Evolutionary conservation across 2,888 invertebrate species (phyloP).

Genomic region (Bembecia ichneumoniformis): DNA sequence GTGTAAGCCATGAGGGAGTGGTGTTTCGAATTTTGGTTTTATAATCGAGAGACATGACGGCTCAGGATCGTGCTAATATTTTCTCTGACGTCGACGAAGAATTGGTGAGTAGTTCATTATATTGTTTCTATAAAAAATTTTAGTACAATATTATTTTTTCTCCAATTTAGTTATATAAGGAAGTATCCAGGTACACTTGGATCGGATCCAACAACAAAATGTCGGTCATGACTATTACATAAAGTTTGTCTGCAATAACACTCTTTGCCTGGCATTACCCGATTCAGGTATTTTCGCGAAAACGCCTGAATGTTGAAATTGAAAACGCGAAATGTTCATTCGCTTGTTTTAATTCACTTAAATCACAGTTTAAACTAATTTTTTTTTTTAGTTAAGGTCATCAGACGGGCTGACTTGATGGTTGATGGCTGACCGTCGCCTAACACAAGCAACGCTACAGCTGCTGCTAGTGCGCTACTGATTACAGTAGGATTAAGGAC

Average conservation of each 20-base stretch:
- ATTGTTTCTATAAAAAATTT: neutral
- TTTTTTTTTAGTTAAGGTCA: too few relatives aligned
- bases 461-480: too few relatives aligned
- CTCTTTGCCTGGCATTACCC: too few relatives aligned
- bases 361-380: too few relatives aligned
- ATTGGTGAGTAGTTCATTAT: slow-evolving; percentile 35
- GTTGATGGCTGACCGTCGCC: too few relatives aligned
- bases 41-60: slow-evolving; percentile 48
- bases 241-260: slow-evolving; percentile 23
- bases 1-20: slow-evolving; percentile 53
- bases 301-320: too few relatives aligned
- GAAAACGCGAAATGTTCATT: too few relatives aligned
- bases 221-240: slow-evolving; percentile 17
- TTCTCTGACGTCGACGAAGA: slow-evolving; percentile 64
- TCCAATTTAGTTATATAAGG: neutral
- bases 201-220: slow-evolving; percentile 17
- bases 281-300: too few relatives aligned
- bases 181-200: slow-evolving; percentile 13
- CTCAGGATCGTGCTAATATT: slow-evolving; percentile 56
- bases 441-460: too few relatives aligned
- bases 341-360: too few relatives aligned
- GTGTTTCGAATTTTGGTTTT: slow-evolving; percentile 28
- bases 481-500: too few relatives aligned
- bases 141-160: neutral
- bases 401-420: too few relatives aligned